A percentile compares a stretch with the other conserved stretches of the same genome.
Evolutionary conservation across 2,888 invertebrate species (phyloP).

Genomic region (Protodeltote pygarga): DNA sequence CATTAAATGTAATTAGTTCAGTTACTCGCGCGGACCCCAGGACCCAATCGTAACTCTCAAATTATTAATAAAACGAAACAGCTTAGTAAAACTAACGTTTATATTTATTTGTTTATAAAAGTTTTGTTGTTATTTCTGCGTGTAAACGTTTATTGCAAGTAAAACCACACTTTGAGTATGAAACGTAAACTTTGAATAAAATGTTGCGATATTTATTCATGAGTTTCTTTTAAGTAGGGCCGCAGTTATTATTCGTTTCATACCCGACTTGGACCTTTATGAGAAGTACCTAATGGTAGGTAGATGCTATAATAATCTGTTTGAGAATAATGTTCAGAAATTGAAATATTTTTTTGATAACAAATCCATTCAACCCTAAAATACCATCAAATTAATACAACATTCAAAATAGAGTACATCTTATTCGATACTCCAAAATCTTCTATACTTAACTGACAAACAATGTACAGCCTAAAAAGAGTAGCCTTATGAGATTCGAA

Average conservation of each 20-base stretch:
- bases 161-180: constrained; percentile 9
- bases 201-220: constrained; percentile 19
- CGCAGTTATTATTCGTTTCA: constrained; percentile 1
- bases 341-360: no score
- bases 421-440: no score
- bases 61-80: constrained; percentile 26
- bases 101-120: constrained; percentile 39
- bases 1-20: constrained; percentile 6
- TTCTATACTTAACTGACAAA: no score
- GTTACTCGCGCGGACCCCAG: background rate
- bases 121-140: constrained; percentile 25
- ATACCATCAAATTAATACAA: no score
- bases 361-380: no score
- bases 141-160: constrained; percentile 33
- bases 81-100: constrained; percentile 11
- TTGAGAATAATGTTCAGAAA: no score
- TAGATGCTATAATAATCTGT: no score
- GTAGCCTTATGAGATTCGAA: no score
- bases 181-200: constrained; percentile 2
- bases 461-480: no score
- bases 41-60: constrained; percentile 1
- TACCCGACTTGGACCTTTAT: background rate
- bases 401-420: no score
- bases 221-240: constrained; percentile 7
- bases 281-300: no score